Evolutionary conservation across 2,888 invertebrate genomes (phyloP), one percentile per base, ranked within the genome.

Genomic region (Chaetogeoica ovagalla): DNA sequence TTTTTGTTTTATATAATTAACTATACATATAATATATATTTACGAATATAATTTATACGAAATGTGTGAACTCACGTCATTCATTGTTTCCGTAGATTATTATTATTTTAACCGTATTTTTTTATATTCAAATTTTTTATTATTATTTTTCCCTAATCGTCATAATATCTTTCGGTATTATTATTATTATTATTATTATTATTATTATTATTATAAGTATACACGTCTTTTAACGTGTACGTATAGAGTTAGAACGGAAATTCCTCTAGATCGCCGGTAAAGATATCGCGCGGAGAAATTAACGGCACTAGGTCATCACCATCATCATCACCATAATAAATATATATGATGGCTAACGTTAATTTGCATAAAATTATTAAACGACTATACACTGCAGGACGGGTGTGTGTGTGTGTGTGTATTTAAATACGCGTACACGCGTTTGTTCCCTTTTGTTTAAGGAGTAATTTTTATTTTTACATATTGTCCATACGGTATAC

Each of bases 281-380:
- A 43, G 79, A 79, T 79, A 79, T 52, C 52, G 48, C 70, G 30
- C 77, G 62, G 39, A 52, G 69, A 57, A 69, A 77, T 62, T 70
- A 77, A 37, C 30, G 62, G 57, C 79, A 79, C 71, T 79, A 71
- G 71, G 79, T 79, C 79, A 9, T 79, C 79, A 30, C 4, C 30
- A 30, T 30, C 30, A 30, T 30, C 30, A 30, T 30, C 30, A 30
- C 4, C 30, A 30, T 30, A 1, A 30, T 30, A 30, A 30, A n/a
- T n/a, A n/a, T n/a, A 69, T 69, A 43, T 43, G 15, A 43, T 21
- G 60, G 65, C 43, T 7, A 63, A 30, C 57, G 65, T 79, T 71
- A 79, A 30, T 79, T 79, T 79, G 79, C 79, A 79, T 79, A 79
- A 79, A 70, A 76, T 76, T 30, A 30, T 30, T 76, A 76, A 59